These are phyloP conservation scores for Hesperophylax magnus DNA, from an alignment of 1,140 invertebrate species.

Conservation along the genomic window DNA sequence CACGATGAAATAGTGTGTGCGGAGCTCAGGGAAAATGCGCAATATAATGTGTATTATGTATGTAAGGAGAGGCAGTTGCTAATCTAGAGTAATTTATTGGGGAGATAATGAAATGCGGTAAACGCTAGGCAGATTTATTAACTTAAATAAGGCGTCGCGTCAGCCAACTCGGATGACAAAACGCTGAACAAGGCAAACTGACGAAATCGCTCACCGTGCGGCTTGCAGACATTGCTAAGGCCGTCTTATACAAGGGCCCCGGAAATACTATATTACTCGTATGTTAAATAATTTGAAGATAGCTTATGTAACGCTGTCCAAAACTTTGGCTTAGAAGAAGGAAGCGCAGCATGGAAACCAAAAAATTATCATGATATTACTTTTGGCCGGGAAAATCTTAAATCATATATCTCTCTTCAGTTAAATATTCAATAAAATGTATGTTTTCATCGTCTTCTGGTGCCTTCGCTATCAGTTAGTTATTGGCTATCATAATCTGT, in stretches of 20 bases:
- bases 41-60: neutral
- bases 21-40: constrained; percentile 34
- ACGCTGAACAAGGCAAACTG: constrained; percentile 13
- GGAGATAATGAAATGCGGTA: constrained; percentile 56
- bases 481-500: too few relatives aligned
- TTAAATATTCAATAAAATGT: too few relatives aligned
- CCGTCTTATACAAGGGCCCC: neutral
- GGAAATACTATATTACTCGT: too few relatives aligned
- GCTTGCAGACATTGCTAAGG: neutral
- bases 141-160: constrained; percentile 47
- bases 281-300: too few relatives aligned
- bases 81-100: constrained; percentile 56
- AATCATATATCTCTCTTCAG: too few relatives aligned
- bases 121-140: constrained; percentile 55
- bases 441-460: too few relatives aligned
- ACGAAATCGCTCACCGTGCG: constrained; percentile 8
- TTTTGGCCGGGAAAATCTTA: too few relatives aligned
- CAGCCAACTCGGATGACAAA: constrained; percentile 18
- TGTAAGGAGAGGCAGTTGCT: constrained; percentile 40
- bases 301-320: too few relatives aligned
- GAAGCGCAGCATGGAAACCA: too few relatives aligned
- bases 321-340: too few relatives aligned
- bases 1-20: constrained; percentile 6
- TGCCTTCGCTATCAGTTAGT: too few relatives aligned
- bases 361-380: too few relatives aligned